A percentile compares a stretch with the other conserved stretches of the same genome.
phyloP scores from a whole-genome alignment of 2,888 invertebrate genomes.

The Nematopogon swammerdamellus region DNA sequence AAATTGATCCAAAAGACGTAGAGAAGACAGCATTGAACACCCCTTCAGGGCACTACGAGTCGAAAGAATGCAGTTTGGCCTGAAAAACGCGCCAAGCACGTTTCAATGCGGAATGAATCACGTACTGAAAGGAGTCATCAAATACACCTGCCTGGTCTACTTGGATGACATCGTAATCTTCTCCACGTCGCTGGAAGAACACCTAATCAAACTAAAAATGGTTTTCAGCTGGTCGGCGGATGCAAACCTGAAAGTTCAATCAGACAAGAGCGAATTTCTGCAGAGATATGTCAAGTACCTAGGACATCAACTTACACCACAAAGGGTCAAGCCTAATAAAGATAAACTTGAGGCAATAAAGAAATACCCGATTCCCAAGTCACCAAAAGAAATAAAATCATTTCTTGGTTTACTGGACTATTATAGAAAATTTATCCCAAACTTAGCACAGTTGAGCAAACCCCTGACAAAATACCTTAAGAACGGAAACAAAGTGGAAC shows the following conservation, averaged over 20 bases:
- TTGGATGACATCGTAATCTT: slow-evolving; percentile 20
- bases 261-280: background rate
- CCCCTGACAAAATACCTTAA: slow-evolving; percentile 4
- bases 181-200: slow-evolving; percentile 15
- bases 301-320: background rate
- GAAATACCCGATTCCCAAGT: slow-evolving; percentile 4
- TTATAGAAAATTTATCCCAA: slow-evolving; percentile 6
- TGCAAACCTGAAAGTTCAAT: slow-evolving; percentile 13
- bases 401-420: slow-evolving; percentile 6
- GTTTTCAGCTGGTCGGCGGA: slow-evolving; percentile 14
- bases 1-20: slow-evolving; percentile 11
- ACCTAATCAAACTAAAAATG: slow-evolving; percentile 11
- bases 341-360: background rate
- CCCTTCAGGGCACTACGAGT: slow-evolving; percentile 19
- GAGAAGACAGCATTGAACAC: slow-evolving; percentile 20
- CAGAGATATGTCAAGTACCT: background rate
- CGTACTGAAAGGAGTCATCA: slow-evolving; percentile 17
- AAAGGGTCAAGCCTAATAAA: background rate
- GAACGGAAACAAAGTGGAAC: slow-evolving; percentile 1
- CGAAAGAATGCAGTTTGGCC: slow-evolving; percentile 20
- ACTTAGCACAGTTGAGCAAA: slow-evolving; percentile 5
- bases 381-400: slow-evolving; percentile 4
- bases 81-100: slow-evolving; percentile 19
- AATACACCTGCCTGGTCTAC: slow-evolving; percentile 16
- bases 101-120: slow-evolving; percentile 22